Evolutionary conservation across 2,888 invertebrate species (phyloP), one percentile per base, ranked within the genome.

Genomic region (Drosophila diplacantha): DNA sequence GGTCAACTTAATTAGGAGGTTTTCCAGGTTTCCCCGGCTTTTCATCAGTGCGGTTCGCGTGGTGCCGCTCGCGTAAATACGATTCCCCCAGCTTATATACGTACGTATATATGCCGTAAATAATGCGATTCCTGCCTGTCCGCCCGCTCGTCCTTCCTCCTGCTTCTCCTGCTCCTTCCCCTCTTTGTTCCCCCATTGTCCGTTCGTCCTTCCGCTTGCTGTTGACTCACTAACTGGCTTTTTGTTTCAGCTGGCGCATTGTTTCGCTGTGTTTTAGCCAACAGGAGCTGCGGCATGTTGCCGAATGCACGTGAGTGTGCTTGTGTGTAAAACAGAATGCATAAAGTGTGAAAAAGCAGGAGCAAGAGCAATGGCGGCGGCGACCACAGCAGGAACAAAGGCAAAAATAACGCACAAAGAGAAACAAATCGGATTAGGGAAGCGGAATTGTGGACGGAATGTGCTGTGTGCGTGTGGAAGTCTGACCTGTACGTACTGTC

Each of bases 381-480:
- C 58, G 53, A 32, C 26, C 24, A 32, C 46, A 47, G 35, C 37
- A 39, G 50, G 50, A 53, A 37, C 59, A 68, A 60, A 51, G 44
- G 53, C 41, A 20, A 49, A 61, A 56, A 61, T 47, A 43, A 58
- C 59, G 57, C 65, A 66, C 65, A 67, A 65, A 71, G 47, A 49
- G 41, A 73, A 68, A 63, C 73, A 71, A 80, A 80, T 79, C 77
- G 71, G 72, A 72, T 79, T 72, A 77, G 63, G 59, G 54, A 63
- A 59, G 52, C 67, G 61, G 63, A 74, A 74, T 71, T 65, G 72
- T 67, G 72, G 51, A 67, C 66, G 63, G 65, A 75, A 68, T 71
- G 58, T 55, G 53, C 62, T 46, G 51, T 49, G 26, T 59, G 53
- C 29, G 37, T 38, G 14, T 20, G n/a, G 14, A 38, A 38, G 38